These are phyloP conservation scores for Mactromeris polynyma DNA, from an alignment of 2,888 invertebrate species.

Conservation along the genomic window DNA sequence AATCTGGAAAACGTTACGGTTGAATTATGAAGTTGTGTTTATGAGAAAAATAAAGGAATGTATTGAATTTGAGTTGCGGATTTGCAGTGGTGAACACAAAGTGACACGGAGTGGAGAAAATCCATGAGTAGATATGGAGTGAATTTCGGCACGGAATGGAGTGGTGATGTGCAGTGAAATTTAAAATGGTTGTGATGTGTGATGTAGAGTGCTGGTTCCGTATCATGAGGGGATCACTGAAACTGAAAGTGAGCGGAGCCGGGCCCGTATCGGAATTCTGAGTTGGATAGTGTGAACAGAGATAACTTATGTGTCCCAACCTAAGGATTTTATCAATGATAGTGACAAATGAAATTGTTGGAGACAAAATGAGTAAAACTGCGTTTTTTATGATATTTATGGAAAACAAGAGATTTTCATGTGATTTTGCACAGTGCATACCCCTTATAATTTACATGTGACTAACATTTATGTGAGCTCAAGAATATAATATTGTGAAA, in stretches of 20 bases:
- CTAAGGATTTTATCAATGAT: neutral
- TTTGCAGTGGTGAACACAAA: neutral
- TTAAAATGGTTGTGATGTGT: neutral
- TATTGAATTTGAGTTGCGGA: neutral
- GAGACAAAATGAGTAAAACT: constrained; percentile 13
- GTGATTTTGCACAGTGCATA: constrained; percentile 33
- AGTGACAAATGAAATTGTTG: neutral
- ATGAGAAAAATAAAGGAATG: neutral
- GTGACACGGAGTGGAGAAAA: neutral
- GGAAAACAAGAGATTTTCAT: constrained; percentile 26
- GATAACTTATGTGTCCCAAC: neutral
- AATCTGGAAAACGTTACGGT: neutral
- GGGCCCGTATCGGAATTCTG: neutral
- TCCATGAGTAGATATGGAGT: neutral
- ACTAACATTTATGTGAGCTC: constrained; percentile 35
- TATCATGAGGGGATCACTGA: neutral
- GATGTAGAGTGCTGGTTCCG: neutral
- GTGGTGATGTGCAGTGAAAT: neutral
- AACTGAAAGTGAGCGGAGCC: neutral
- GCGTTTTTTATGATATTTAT: constrained; percentile 15
- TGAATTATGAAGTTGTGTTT: neutral
- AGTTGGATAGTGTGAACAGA: neutral
- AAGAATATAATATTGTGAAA: constrained; percentile 34
- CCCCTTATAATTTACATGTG: constrained; percentile 40
- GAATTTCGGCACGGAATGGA: neutral